Conservation (phyloP, 2,113 vertebrate genomes). For the Perca fluviatilis region DNA sequence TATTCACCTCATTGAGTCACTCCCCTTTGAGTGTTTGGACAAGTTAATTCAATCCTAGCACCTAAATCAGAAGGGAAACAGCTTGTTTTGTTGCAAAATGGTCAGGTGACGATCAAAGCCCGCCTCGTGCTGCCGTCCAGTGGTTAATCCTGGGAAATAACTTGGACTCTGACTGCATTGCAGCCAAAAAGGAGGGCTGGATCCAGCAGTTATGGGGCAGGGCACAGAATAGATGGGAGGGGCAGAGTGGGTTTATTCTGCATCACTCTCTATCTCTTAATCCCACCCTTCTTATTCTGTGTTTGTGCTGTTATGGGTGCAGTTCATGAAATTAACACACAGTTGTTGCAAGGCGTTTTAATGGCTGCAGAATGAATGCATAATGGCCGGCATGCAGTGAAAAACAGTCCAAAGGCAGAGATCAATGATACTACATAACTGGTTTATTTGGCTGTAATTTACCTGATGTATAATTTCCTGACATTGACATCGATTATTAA, state of each 20-base stretch:
- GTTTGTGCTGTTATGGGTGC: constrained; percentile 6
- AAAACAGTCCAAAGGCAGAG: constrained; percentile 60
- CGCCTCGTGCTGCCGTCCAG: constrained; percentile 45
- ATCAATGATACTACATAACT: constrained; percentile 56
- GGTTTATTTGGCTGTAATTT: constrained; percentile 81
- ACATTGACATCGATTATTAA: constrained; percentile 67
- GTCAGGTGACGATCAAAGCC: constrained; percentile 49
- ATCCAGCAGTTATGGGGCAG: constrained; percentile 13
- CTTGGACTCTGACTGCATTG: constrained; percentile 52
- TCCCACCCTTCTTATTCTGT: constrained; percentile 38
- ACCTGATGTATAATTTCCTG: constrained; percentile 80
- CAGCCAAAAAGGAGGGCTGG: constrained; percentile 48
- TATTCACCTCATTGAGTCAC: background rate
- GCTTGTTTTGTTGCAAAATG: background rate
- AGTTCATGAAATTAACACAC: background rate
- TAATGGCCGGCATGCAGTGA: constrained; percentile 37
- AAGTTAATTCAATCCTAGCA: background rate
- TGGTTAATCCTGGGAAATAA: constrained; percentile 33
- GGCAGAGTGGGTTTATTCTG: constrained; percentile 20
- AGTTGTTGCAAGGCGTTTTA: constrained; percentile 10
- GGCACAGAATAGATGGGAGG: constrained; percentile 28
- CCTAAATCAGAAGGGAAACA: background rate
- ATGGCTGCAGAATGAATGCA: constrained; percentile 10
- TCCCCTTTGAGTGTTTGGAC: background rate
- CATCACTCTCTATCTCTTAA: constrained; percentile 39